Base-by-base conservation (phyloP, 2,888 invertebrate species). In the Lasioglossum figueresi region DNA sequence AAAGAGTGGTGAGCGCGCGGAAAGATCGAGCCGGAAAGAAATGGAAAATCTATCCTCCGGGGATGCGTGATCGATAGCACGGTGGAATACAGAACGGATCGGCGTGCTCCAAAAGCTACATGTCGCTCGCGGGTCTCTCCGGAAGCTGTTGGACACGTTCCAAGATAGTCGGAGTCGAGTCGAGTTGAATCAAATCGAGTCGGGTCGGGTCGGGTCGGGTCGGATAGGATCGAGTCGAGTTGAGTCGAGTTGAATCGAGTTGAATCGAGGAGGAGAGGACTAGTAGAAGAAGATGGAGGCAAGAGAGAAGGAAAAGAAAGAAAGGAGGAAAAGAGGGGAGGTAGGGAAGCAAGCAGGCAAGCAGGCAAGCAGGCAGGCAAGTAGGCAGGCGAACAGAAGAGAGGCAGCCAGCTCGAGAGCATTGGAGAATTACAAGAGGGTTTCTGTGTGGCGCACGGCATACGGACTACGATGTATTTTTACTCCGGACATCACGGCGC, bases 401-500 rank as follows among this genome's bases (percentile, higher is more conserved):
- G 59, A 82, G 76, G 79, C 81, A 81, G 59, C 71, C 82, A 78
- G 70, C 82, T 82, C 84, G 87, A 90, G 90, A 87, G 88, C 89
- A 88, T 90, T 82, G 86, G 89, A 89, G 90, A 90, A 89, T 88
- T 88, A 88, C 89, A 90, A 88, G 90, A 92, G 89, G 88, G 89
- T 90, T 91, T 91, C 89, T 92, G 91, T 92, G 85, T 88, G 89
- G 88, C 88, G 87, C 89, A 89, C 90, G 88, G 88, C 88, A 90
- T 92, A 93, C 91, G 92, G 92, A 94, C 91, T 91, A 92, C 92
- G 92, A 91, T 94, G 93, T 95, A 95, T 95, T 94, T 95, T 95
- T 95, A 94, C 94, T 93, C 94, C 93, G 95, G 95, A 95, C 95
- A 94, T 94, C 93, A 92, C 94, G 95, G 95, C 95, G 95, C 95